Evolutionary conservation across 2,888 invertebrate genomes (phyloP).

Genomic region (Phortica okadai): DNA sequence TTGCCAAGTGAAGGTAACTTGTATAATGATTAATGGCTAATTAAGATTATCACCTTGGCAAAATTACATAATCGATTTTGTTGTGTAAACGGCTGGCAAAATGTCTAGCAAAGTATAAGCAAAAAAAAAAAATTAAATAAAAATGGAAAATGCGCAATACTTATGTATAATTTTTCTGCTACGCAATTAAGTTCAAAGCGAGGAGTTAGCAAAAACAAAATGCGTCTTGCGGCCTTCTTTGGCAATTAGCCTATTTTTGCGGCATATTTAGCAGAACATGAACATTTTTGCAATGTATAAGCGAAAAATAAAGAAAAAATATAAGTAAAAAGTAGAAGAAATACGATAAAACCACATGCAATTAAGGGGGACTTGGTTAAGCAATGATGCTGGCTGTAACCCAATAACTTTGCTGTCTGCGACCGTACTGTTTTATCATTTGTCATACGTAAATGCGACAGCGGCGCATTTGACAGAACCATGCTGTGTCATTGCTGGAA

Average conservation of each 20-base stretch:
- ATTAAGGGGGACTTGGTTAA: conserved; percentile 3
- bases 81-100: neutral
- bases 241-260: conserved; percentile 13
- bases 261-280: neutral
- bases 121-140: neutral
- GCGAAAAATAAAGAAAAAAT: too few species aligned
- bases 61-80: neutral
- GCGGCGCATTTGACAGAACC: neutral
- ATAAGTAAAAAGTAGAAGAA: neutral
- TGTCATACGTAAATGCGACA: conserved; percentile 4
- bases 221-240: neutral
- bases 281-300: neutral
- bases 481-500: conserved; percentile 29
- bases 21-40: conserved; percentile 13
- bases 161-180: too few species aligned
- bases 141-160: neutral
- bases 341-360: neutral
- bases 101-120: neutral
- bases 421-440: neutral
- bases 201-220: neutral
- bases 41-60: conserved; percentile 13
- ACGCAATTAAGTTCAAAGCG: neutral
- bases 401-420: neutral
- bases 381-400: neutral
- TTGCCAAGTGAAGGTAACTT: neutral